These are phyloP conservation scores for Epiblema foenella DNA, from an alignment of 2,888 invertebrate species.

Conservation along the genomic window DNA sequence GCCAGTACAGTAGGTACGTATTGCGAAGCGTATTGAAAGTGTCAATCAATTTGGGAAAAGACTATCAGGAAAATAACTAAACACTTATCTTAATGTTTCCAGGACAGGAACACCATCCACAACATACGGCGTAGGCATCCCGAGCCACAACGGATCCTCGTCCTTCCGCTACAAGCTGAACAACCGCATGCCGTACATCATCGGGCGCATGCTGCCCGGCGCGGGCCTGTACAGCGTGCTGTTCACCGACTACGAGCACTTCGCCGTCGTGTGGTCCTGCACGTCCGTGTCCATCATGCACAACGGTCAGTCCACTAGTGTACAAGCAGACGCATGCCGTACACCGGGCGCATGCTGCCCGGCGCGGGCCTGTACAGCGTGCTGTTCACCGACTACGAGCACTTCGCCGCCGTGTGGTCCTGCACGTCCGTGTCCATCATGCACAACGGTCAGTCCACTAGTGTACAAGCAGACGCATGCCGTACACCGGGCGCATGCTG, in stretches of 20 bases:
- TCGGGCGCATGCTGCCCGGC: slow-evolving; percentile 88
- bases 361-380: slow-evolving; percentile 90
- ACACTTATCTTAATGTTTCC: slow-evolving; percentile 38
- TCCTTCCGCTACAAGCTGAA: slow-evolving; percentile 86
- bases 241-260: slow-evolving; percentile 89
- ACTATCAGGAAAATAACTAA: neutral
- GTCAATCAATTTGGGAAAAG: too few relatives aligned
- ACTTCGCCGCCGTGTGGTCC: slow-evolving; percentile 90
- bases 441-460: slow-evolving; percentile 81
- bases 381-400: slow-evolving; percentile 89
- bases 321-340: slow-evolving; percentile 83
- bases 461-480: neutral
- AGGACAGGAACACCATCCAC: slow-evolving; percentile 87
- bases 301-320: slow-evolving; percentile 74
- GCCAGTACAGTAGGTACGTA: too few relatives aligned
- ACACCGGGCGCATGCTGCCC: slow-evolving; percentile 87
- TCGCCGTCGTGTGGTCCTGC: slow-evolving; percentile 90
- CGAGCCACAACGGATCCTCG: slow-evolving; percentile 83
- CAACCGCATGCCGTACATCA: slow-evolving; percentile 86
- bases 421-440: slow-evolving; percentile 88
- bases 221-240: slow-evolving; percentile 89
- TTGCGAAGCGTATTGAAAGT: too few relatives aligned
- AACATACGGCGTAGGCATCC: slow-evolving; percentile 87
- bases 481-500: neutral
- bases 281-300: slow-evolving; percentile 87